phyloP scores from a whole-genome alignment of 2,113 vertebrate genomes.

The Theristicus caerulescens region DNA sequence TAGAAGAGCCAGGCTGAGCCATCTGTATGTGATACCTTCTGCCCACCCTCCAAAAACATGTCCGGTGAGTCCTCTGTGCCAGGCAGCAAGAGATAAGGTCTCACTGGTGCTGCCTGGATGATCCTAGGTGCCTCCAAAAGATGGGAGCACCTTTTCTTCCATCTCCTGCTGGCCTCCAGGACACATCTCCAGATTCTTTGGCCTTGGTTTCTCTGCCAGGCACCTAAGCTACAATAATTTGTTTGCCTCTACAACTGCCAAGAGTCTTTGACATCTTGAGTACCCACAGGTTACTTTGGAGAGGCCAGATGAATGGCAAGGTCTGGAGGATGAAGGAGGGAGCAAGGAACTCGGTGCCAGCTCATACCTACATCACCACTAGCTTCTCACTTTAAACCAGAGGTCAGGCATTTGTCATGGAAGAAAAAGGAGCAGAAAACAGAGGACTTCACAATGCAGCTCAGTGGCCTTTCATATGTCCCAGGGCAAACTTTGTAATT shows the following conservation, averaged over 20 bases:
- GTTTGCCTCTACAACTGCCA: neutral
- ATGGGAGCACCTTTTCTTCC: neutral
- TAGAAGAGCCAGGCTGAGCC: neutral
- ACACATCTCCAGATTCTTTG: neutral
- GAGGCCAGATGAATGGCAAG: neutral
- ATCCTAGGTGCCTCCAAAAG: neutral
- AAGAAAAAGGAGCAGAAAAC: neutral
- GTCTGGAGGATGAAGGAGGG: neutral
- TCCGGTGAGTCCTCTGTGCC: neutral
- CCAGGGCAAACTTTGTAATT: neutral
- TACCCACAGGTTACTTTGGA: neutral
- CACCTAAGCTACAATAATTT: neutral
- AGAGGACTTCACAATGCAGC: neutral
- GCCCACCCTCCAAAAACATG: neutral
- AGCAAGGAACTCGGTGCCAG: neutral
- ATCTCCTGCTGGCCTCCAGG: neutral
- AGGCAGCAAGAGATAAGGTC: neutral
- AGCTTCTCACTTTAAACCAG: neutral
- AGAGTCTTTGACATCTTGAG: neutral
- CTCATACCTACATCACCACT: neutral
- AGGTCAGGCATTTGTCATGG: neutral
- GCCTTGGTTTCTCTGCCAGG: neutral
- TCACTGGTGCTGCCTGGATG: neutral
- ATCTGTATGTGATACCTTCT: neutral
- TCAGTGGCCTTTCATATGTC: neutral